phyloP scores from a whole-genome alignment of 2,888 invertebrate genomes.

The Leptura quadrifasciata region DNA sequence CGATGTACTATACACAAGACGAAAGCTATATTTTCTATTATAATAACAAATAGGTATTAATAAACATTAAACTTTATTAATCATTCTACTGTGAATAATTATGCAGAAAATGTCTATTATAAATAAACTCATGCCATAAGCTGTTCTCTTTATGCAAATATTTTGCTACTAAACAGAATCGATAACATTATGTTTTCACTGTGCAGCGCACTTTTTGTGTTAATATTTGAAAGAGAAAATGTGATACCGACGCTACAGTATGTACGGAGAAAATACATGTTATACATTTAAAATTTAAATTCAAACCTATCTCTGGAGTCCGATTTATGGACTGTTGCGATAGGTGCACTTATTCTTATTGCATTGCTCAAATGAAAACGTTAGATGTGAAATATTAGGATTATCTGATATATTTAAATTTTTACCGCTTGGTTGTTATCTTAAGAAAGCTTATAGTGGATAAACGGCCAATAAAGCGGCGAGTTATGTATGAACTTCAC shows the following conservation, averaged over 20 bases:
- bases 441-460: too few species aligned
- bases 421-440: too few species aligned
- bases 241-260: background rate
- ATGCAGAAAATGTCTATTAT: slow-evolving; percentile 22
- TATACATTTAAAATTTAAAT: background rate
- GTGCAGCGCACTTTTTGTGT: slow-evolving; percentile 9
- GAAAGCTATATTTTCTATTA: background rate
- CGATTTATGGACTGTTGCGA: background rate
- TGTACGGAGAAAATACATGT: background rate
- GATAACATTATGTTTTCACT: slow-evolving; percentile 26
- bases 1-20: background rate
- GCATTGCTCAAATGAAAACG: background rate
- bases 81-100: background rate
- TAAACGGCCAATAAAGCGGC: too few species aligned
- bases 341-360: background rate
- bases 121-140: slow-evolving; percentile 21
- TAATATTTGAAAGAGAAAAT: slow-evolving; percentile 15
- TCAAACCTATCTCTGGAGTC: background rate
- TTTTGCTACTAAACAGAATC: slow-evolving; percentile 1
- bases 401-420: too few species aligned
- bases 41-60: background rate
- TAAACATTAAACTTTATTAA: slow-evolving; percentile 1
- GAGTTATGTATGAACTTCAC: too few species aligned
- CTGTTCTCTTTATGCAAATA: slow-evolving; percentile 25
- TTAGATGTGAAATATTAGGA: background rate